These are phyloP conservation scores for Pseudorasbora parva DNA, from an alignment of 2,113 vertebrate species.

Conservation along the genomic window DNA sequence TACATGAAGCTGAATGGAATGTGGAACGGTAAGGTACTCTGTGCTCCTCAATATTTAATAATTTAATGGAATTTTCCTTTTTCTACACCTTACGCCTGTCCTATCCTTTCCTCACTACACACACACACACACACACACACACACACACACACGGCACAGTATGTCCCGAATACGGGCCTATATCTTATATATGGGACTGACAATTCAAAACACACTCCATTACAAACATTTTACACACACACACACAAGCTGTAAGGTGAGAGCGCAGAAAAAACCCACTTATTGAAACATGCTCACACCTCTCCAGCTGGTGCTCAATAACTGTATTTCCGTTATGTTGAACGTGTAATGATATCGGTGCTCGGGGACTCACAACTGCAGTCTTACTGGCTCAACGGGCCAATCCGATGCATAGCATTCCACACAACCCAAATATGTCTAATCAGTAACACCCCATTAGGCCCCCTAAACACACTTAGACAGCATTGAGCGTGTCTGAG, in stretches of 20 bases:
- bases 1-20: background rate
- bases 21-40: background rate
- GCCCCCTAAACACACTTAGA: background rate
- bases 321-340: constrained; percentile 13
- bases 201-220: too few species aligned
- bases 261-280: background rate
- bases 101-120: background rate
- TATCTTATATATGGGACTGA: too few species aligned
- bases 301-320: constrained; percentile 20
- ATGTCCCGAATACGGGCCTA: constrained; percentile 8
- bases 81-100: background rate
- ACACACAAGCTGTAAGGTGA: constrained; percentile 10
- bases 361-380: constrained; percentile 29
- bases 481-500: constrained; percentile 24
- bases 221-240: too few species aligned
- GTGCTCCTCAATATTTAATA: constrained; percentile 25
- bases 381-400: constrained; percentile 31
- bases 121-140: background rate
- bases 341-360: constrained; percentile 33
- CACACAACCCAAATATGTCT: constrained; percentile 22
- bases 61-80: constrained; percentile 5
- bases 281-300: constrained; percentile 26
- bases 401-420: constrained; percentile 7
- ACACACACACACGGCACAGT: constrained; percentile 8
- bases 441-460: constrained; percentile 37